Conservation (phyloP, 2,797 vertebrate genomes). For the Melanotaenia boesemani region DNA sequence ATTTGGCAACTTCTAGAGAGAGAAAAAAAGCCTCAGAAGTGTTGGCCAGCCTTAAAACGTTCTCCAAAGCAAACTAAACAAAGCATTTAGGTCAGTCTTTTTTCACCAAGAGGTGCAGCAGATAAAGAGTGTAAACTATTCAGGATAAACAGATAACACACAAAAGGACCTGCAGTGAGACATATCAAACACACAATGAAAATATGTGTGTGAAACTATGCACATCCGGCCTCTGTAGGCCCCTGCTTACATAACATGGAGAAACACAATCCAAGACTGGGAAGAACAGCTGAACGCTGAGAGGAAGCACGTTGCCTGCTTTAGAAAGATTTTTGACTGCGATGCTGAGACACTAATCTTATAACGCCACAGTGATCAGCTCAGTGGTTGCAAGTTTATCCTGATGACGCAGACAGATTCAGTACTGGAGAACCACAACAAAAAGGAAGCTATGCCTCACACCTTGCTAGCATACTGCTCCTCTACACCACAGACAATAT, state of each 20-base stretch:
- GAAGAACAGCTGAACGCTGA: slow-evolving; percentile 43
- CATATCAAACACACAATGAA: slow-evolving; percentile 6
- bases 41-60: neutral
- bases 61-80: neutral
- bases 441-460: too few species aligned
- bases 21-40: too few species aligned
- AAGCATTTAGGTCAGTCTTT: neutral
- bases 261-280: slow-evolving; percentile 30
- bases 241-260: slow-evolving; percentile 52
- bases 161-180: slow-evolving; percentile 2
- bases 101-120: slow-evolving; percentile 3
- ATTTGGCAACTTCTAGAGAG: too few species aligned
- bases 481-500: too few species aligned
- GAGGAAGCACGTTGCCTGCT: slow-evolving; percentile 4
- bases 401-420: slow-evolving; percentile 11
- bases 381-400: neutral
- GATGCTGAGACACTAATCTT: slow-evolving; percentile 14
- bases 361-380: neutral
- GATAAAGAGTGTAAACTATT: slow-evolving; percentile 19
- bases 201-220: neutral
- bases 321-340: neutral
- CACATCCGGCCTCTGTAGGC: slow-evolving; percentile 46
- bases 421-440: neutral
- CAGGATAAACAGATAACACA: slow-evolving; percentile 20
- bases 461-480: too few species aligned